A percentile compares a stretch with the other conserved stretches of the same genome.
phyloP scores from a whole-genome alignment of 2,113 vertebrate species.

The Ovibos moschatus region DNA sequence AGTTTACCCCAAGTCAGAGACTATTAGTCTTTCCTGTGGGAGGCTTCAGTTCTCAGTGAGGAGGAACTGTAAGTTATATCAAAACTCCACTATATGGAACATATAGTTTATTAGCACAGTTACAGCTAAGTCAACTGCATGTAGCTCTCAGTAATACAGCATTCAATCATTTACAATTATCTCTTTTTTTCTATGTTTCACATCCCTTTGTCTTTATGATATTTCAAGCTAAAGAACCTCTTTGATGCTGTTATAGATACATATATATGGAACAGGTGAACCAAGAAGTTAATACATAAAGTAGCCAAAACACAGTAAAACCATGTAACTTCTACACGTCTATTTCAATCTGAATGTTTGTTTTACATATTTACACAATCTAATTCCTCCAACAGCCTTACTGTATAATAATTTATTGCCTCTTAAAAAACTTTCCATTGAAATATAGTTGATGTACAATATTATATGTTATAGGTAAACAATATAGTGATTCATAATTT shows the following conservation, averaged over 20 bases:
- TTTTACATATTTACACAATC: background rate
- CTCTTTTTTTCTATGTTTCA: background rate
- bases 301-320: background rate
- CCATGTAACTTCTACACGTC: background rate
- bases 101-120: background rate
- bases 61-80: background rate
- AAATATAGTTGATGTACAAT: background rate
- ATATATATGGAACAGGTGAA: background rate
- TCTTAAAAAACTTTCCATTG: background rate
- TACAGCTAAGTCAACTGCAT: background rate
- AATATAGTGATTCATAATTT: background rate
- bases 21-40: background rate
- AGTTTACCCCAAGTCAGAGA: background rate
- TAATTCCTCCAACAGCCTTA: background rate
- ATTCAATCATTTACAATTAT: background rate
- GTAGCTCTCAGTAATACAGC: background rate
- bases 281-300: background rate
- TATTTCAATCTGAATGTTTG: slow-evolving; percentile 7
- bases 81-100: background rate
- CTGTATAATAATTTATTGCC: background rate
- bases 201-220: background rate
- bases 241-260: background rate
- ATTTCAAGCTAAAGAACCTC: background rate
- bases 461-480: background rate
- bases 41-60: background rate